These are phyloP conservation scores for Trilocha varians DNA, from an alignment of 2,888 invertebrate species.

Conservation along the genomic window DNA sequence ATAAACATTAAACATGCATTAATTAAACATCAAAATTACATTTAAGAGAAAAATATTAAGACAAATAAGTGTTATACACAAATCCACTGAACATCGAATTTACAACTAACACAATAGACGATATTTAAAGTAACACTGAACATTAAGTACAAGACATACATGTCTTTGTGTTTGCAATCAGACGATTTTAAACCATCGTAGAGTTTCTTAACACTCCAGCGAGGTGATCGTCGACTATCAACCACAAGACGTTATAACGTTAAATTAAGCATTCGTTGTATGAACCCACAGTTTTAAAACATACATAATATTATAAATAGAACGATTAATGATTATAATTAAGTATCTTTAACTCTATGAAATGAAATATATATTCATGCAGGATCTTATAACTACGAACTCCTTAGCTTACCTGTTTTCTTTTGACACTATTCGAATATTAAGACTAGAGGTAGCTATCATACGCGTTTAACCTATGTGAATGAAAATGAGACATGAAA, in stretches of 20 bases:
- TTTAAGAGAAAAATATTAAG: neutral
- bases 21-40: conserved; percentile 1
- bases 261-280: conserved; percentile 47
- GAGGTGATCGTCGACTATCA: conserved; percentile 3
- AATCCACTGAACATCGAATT: neutral
- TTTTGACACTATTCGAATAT: conserved; percentile 4
- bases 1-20: neutral
- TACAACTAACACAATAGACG: neutral
- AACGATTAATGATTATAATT: conserved; percentile 13
- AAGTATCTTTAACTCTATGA: conserved; percentile 37
- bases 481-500: neutral
- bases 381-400: conserved; percentile 33
- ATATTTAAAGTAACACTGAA: neutral
- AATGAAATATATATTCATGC: conserved; percentile 61
- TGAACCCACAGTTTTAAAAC: conserved; percentile 42
- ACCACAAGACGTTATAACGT: conserved; percentile 1
- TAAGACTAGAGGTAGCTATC: neutral
- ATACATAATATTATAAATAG: conserved; percentile 19
- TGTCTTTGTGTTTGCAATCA: neutral
- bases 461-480: neutral
- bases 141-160: conserved; percentile 9
- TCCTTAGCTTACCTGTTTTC: conserved; percentile 17
- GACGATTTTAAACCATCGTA: neutral
- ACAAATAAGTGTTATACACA: neutral
- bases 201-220: conserved; percentile 16